Evolutionary conservation across 2,797 vertebrate species (phyloP).

Genomic region (Alosa sapidissima): DNA sequence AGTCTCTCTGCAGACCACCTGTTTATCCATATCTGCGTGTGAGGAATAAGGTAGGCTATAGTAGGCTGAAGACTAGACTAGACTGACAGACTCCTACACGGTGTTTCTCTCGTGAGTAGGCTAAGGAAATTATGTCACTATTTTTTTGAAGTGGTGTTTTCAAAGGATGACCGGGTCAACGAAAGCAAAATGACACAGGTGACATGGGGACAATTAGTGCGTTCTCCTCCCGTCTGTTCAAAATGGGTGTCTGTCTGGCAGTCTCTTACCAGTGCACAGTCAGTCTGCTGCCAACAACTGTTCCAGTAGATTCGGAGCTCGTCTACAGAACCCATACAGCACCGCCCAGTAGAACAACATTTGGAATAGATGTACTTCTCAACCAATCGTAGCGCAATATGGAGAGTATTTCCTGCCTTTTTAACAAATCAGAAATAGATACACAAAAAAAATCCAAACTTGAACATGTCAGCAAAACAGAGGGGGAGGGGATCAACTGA

Average conservation of each 20-base stretch:
- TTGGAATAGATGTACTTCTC: slow-evolving; percentile 37
- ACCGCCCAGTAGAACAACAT: slow-evolving; percentile 32
- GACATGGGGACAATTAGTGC: neutral
- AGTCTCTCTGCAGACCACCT: too few species aligned
- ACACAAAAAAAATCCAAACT: slow-evolving; percentile 52
- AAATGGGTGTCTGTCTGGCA: neutral
- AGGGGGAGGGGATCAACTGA: slow-evolving; percentile 70
- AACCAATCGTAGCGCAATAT: slow-evolving; percentile 57
- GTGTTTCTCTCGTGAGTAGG: too few species aligned
- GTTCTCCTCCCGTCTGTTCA: neutral
- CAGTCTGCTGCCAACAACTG: slow-evolving; percentile 4
- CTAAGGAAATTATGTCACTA: too few species aligned
- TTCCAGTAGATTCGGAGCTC: slow-evolving; percentile 53
- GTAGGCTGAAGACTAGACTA: too few species aligned
- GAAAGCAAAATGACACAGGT: neutral
- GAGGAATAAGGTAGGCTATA: too few species aligned
- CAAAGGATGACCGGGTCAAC: neutral
- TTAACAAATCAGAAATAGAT: slow-evolving; percentile 70
- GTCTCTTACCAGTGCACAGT: neutral
- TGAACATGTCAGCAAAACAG: slow-evolving; percentile 72
- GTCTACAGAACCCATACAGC: slow-evolving; percentile 10
- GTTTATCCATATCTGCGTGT: too few species aligned
- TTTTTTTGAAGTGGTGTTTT: too few species aligned
- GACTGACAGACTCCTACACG: too few species aligned
- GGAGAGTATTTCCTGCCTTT: slow-evolving; percentile 59